Base-by-base conservation (phyloP, 2,888 invertebrate species). In the Campoplex nolae region DNA sequence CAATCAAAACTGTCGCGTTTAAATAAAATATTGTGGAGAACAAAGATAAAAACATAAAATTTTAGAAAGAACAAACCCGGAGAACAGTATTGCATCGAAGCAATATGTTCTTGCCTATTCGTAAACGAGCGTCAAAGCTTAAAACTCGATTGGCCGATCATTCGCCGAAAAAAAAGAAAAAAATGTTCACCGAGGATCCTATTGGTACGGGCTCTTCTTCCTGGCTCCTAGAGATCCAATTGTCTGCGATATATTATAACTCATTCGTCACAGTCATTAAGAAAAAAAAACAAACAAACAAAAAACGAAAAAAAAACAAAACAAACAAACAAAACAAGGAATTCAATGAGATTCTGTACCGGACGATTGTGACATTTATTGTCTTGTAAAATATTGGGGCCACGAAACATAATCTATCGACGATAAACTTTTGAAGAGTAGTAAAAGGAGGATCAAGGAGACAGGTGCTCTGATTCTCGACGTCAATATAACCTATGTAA, bases 341-440 rank as follows among this genome's bases (percentile, higher is more conserved):
- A 80, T 82, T 88, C 76, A 77, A 83, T 70, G 82, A 88, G 88
- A 86, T 90, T 88, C 87, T 88, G 90, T 86, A 82, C 78, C 87
- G 88, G 88, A 85, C 89, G 88, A 84, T 87, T 89, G 89, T 88
- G 88, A 90, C 88, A 88, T 83, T 83, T 88, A 88, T 90, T 90
- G 88, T 92, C 90, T 90, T 92, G 90, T 92, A 92, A 92, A 93
- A 91, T 93, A 93, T 93, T 92, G 93, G 93, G 93, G 93, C 93
- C 93, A 93, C 89, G 90, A 93, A 92, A 93, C 92, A 93, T 93
- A 93, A 93, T 93, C 93, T 93, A 92, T 88, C 86, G 84, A 87
- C 62, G 87, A 88, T 88, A 83, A 85, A 85, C 74, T 74, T 84
- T 87, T 82, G 84, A 82, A 67, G 82, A 79, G 78, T 62, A 62